A percentile compares a stretch with the other conserved stretches of the same genome.
Conservation (phyloP, 2,113 vertebrate species). For the Sander vitreus region DNA sequence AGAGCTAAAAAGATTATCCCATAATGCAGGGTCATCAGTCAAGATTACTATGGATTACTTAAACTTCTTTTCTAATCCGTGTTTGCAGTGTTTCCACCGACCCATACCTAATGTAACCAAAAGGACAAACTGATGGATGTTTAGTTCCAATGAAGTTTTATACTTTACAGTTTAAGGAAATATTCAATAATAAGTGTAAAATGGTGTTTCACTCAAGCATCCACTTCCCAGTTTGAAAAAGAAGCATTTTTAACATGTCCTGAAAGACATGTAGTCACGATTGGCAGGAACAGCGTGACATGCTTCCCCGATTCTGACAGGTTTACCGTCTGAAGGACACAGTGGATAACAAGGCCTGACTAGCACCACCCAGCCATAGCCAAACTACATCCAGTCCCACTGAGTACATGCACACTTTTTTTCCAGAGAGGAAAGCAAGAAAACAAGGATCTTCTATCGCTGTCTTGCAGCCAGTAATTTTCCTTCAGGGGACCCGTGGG, state of each 20-base stretch:
- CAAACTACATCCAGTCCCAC: slow-evolving; percentile 53
- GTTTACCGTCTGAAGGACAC: slow-evolving; percentile 54
- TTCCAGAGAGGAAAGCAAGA: slow-evolving; percentile 32
- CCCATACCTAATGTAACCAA: slow-evolving; percentile 14
- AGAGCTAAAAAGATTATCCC: not conserved
- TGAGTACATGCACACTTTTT: slow-evolving; percentile 28
- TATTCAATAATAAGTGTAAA: slow-evolving; percentile 7
- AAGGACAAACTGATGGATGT: slow-evolving; percentile 11
- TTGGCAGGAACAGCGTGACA: slow-evolving; percentile 23
- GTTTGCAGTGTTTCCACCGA: slow-evolving; percentile 21
- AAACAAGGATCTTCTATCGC: slow-evolving; percentile 67
- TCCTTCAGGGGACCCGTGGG: slow-evolving; percentile 67
- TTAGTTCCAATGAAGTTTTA: not conserved
- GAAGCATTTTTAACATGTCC: slow-evolving; percentile 1
- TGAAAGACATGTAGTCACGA: slow-evolving; percentile 20
- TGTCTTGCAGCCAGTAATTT: slow-evolving; percentile 69
- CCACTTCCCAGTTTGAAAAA: slow-evolving; percentile 13
- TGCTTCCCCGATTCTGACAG: slow-evolving; percentile 43
- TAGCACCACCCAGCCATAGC: slow-evolving; percentile 58
- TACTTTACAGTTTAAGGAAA: not conserved
- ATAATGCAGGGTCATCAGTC: not conserved
- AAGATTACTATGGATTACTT: not conserved
- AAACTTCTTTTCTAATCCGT: slow-evolving; percentile 14
- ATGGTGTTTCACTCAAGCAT: slow-evolving; percentile 19
- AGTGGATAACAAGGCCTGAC: slow-evolving; percentile 56